phyloP scores from a whole-genome alignment of 2,888 invertebrate genomes.

The Troides helena region DNA sequence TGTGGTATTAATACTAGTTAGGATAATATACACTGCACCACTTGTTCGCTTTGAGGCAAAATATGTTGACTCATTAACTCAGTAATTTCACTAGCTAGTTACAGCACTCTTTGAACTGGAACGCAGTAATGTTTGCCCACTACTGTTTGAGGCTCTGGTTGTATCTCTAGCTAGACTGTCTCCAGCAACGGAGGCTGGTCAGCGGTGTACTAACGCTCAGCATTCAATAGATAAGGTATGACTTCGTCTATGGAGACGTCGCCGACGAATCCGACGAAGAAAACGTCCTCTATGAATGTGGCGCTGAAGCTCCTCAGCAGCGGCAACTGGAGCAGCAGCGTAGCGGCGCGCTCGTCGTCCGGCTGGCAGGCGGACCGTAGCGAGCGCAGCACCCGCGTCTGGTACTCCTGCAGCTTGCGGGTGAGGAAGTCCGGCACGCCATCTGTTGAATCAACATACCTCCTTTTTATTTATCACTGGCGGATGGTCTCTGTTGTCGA shows the following conservation, averaged over 20 bases:
- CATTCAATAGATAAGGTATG: conserved; percentile 92
- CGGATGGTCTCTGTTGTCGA: no score
- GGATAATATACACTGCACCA: no score
- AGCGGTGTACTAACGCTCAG: conserved; percentile 45
- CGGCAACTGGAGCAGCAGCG: conserved; percentile 85
- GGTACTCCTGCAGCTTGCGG: conserved; percentile 74
- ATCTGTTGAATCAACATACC: conserved; percentile 47
- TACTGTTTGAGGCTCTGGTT: no score
- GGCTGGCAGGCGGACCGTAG: conserved; percentile 53
- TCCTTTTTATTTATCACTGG: no score
- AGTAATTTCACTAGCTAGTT: no score
- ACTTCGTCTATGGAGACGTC: conserved; percentile 97
- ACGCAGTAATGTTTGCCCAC: no score
- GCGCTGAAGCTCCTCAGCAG: conserved; percentile 87
- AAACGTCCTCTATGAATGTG: conserved; percentile 91
- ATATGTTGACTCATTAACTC: no score
- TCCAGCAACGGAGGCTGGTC: no score
- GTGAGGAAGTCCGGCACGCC: conserved; percentile 71
- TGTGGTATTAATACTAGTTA: no score
- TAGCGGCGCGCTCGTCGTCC: conserved; percentile 76
- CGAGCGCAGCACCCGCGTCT: conserved; percentile 73
- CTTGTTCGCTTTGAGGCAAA: no score
- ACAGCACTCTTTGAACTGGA: no score
- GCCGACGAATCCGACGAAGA: conserved; percentile 94
- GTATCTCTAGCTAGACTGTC: no score